These are phyloP conservation scores for Gambusia holbrooki DNA, from an alignment of 2,113 vertebrate species.

Conservation along the genomic window DNA sequence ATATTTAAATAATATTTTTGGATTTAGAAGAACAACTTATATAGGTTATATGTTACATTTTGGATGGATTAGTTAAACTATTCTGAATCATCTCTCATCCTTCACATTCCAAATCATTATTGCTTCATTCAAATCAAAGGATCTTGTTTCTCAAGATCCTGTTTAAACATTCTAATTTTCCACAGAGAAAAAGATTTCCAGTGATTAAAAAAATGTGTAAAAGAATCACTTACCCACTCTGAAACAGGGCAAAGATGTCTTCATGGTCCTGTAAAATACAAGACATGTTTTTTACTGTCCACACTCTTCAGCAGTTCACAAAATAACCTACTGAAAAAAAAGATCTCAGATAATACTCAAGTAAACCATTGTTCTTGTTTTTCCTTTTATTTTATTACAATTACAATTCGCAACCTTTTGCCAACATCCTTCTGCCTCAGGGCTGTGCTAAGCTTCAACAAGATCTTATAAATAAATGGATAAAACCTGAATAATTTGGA, in stretches of 20 bases:
- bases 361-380: conserved; percentile 42
- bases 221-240: conserved; percentile 72
- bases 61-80: no score
- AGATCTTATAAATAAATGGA: conserved; percentile 51
- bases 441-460: conserved; percentile 55
- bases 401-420: conserved; percentile 59
- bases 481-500: conserved; percentile 59
- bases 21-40: no score
- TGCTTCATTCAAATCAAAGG: conserved; percentile 18
- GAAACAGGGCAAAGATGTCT: conserved; percentile 48
- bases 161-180: conserved; percentile 30
- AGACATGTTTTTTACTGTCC: conserved; percentile 59
- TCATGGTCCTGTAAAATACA: conserved; percentile 77
- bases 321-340: conserved; percentile 26
- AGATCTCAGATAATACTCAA: conserved; percentile 41
- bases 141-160: conserved; percentile 12
- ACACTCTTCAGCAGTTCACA: conserved; percentile 43
- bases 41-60: no score
- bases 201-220: conserved; percentile 17
- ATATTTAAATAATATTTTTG: no score
- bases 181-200: conserved; percentile 28
- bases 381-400: conserved; percentile 48
- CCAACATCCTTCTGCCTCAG: conserved; percentile 52
- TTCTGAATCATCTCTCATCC: conserved; percentile 34
- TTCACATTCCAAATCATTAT: conserved; percentile 25